Percentiles rank a stretch among this genome's conserved stretches.
Conservation (phyloP, 2,113 vertebrate genomes). For the Myotis brandtii region DNA sequence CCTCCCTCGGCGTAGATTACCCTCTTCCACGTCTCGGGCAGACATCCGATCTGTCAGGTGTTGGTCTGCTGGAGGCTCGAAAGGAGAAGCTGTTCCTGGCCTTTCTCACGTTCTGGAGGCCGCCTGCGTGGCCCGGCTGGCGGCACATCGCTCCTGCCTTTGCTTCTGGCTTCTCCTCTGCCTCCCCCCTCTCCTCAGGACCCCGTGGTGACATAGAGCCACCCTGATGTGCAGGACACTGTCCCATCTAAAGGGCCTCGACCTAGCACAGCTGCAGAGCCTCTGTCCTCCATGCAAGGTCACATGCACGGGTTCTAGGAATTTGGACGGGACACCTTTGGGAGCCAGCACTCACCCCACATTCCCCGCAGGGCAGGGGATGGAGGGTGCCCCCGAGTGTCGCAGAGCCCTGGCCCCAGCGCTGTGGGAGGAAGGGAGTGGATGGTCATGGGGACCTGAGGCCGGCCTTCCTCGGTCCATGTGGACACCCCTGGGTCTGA, state of each 20-base stretch:
- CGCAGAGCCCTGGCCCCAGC: not conserved
- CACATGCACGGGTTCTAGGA: not conserved
- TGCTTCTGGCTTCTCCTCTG: not conserved
- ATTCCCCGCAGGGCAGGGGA: not conserved
- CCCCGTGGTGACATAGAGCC: not conserved
- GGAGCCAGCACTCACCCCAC: not conserved
- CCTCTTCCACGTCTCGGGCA: not conserved
- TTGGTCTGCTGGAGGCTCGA: not conserved
- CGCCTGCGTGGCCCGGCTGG: not conserved
- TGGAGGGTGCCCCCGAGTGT: not conserved
- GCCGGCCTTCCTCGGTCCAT: not conserved
- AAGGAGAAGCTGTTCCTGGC: not conserved
- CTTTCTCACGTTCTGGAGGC: not conserved
- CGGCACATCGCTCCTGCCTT: not conserved
- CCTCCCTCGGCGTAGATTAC: not conserved
- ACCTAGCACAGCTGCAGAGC: not conserved
- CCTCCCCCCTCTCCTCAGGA: not conserved
- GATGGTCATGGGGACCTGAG: not conserved
- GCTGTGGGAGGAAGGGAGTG: not conserved
- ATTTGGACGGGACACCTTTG: not conserved
- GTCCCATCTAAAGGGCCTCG: not conserved
- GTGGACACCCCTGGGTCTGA: conserved; percentile 45
- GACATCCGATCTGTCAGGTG: not conserved
- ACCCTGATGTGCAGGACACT: fast-evolving
- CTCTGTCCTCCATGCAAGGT: not conserved